Base-by-base conservation (phyloP, 2,797 vertebrate species). In the Urocyon cinereoargenteus region DNA sequence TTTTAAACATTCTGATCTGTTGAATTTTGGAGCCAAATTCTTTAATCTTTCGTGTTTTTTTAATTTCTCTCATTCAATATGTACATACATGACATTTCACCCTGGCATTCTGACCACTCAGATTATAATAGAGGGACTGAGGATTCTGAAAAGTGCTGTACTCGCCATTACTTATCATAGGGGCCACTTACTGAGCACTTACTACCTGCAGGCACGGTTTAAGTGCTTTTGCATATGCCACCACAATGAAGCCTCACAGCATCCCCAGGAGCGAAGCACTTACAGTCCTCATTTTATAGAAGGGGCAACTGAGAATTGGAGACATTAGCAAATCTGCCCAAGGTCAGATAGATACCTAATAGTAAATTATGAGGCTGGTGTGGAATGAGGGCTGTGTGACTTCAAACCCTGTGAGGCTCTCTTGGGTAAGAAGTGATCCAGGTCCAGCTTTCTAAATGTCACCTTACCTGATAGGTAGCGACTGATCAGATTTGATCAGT, bases 1-100 rank as follows among this genome's bases (percentile, higher is more conserved):
- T 94, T 93, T 66, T 79, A 14, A 70, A 84, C 68, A 59, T 64
- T 88, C 82, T 95, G 59, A 70, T 34, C 26, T 92, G 22, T 36
- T 92, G 53, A 72, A 72, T 90, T 90, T 55, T 88, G 45, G 8
- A 95, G 75, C 31, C 31, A 83, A 31, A 51, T 85, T 85, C 19
- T 82, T 10, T 10, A 82, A 19, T 31, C 34, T 81, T 93, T 70
- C 31, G 92, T 45, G n/a, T n/a, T 86, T 78, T 90, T 31, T 40
- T 1, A 45, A 21, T 36, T 90, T 68, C 88, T 73, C 77, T 85
- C 79, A 59, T 55, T 73, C 78, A 87, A 62, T 64, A 40, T 83
- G 19, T 40, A 55, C 15, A 75, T 73, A 36, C 2, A 64, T 36
- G 61, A 61, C 24, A 82, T 89, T 87, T 88, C 45, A 61, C 53